Percentiles rank a stretch among this genome's conserved stretches.
Evolutionary conservation across 2,113 vertebrate genomes (phyloP).

Genomic region (Neoarius graeffei): DNA sequence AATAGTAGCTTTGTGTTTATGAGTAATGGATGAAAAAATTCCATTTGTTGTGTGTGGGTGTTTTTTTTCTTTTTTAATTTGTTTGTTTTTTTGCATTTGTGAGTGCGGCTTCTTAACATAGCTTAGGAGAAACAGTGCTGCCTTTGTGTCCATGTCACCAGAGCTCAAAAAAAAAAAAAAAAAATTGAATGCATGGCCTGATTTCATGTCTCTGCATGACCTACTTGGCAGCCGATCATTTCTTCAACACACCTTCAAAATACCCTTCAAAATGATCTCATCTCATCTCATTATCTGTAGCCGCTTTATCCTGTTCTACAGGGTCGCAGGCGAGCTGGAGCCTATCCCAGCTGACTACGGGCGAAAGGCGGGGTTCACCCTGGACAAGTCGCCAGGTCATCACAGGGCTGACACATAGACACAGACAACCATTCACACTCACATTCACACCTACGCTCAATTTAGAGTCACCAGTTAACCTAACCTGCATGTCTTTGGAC

Average conservation of each 20-base stretch:
- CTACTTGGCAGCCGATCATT: slow-evolving; percentile 14
- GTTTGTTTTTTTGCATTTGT: not conserved
- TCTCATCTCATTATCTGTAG: too few species aligned
- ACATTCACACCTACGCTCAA: too few species aligned
- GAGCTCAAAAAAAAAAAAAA: not conserved
- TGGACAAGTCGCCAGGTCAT: too few species aligned
- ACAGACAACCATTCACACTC: too few species aligned
- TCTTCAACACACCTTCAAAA: slow-evolving; percentile 11
- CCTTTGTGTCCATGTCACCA: not conserved
- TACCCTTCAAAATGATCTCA: too few species aligned
- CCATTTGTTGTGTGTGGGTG: not conserved
- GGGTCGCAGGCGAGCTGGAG: too few species aligned
- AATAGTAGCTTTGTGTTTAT: not conserved
- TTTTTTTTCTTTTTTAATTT: not conserved
- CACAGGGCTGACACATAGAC: too few species aligned
- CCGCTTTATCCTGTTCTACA: too few species aligned
- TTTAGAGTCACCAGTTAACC: too few species aligned
- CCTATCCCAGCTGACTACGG: too few species aligned
- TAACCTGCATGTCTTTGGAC: too few species aligned
- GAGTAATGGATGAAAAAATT: not conserved
- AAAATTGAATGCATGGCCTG: not conserved
- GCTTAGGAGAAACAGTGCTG: not conserved
- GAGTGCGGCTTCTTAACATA: not conserved
- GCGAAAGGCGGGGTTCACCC: too few species aligned
- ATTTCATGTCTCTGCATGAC: slow-evolving; percentile 5